A percentile compares a stretch with the other conserved stretches of the same genome.
Evolutionary conservation across 2,797 vertebrate genomes (phyloP).

Genomic region (Onychomys arenicola): DNA sequence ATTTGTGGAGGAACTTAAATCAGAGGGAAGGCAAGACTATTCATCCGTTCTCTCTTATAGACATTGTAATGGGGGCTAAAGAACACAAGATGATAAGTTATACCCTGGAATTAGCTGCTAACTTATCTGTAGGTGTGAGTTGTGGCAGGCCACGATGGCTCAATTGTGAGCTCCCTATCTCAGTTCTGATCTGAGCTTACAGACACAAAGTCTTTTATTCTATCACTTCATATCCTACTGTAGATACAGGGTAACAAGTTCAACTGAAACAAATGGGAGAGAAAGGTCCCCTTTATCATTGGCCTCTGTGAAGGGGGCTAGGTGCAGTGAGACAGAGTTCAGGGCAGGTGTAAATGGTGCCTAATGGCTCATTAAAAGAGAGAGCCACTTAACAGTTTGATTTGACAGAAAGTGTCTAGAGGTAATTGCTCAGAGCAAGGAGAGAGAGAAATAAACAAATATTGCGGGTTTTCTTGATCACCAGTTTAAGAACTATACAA

Average conservation of each 20-base stretch:
- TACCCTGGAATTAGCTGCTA: constrained; percentile 29
- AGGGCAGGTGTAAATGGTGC: constrained; percentile 58
- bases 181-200: constrained; percentile 34
- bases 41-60: background rate
- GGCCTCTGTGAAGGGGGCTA: background rate
- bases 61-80: background rate
- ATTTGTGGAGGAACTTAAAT: background rate
- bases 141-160: constrained; percentile 19
- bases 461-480: background rate
- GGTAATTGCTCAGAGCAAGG: constrained; percentile 23
- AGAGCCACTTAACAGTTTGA: constrained; percentile 31
- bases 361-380: constrained; percentile 61
- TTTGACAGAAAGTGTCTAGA: constrained; percentile 24
- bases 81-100: constrained; percentile 36
- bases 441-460: constrained; percentile 19
- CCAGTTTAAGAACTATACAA: constrained; percentile 7
- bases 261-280: constrained; percentile 59
- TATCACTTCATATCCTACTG: constrained; percentile 4
- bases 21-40: background rate
- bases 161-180: constrained; percentile 44
- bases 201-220: constrained; percentile 48
- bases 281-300: background rate
- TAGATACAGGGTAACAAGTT: constrained; percentile 10
- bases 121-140: constrained; percentile 63
- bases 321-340: background rate